phyloP scores from a whole-genome alignment of 1,140 invertebrate species.

The Leptonema lineaticorne region DNA sequence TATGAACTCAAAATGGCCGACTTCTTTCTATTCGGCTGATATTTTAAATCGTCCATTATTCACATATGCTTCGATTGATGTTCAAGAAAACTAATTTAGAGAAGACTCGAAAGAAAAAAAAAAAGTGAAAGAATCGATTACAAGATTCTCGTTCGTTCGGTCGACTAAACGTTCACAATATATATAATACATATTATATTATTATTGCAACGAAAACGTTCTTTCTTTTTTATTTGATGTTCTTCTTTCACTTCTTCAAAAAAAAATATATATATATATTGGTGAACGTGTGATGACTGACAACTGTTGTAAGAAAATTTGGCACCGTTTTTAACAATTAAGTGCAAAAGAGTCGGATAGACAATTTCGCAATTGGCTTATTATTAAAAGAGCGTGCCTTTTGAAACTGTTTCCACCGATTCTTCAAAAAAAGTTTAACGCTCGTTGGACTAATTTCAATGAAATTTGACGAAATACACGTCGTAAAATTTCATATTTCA shows the following conservation, averaged over 20 bases:
- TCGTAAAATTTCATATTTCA: too few relatives aligned
- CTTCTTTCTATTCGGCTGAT: background rate
- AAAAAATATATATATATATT: too few relatives aligned
- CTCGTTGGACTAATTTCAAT: background rate
- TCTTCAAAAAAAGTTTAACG: conserved; percentile 4
- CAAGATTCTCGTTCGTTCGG: background rate
- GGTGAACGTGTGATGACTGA: conserved; percentile 2
- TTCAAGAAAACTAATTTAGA: background rate
- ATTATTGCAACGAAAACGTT: conserved; percentile 7
- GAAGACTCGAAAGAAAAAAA: too few relatives aligned
- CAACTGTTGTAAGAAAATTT: conserved; percentile 18
- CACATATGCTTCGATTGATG: background rate
- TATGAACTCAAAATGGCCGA: background rate
- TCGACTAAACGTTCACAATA: too few relatives aligned
- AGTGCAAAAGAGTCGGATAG: too few relatives aligned
- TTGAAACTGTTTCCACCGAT: background rate
- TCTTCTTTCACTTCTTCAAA: too few relatives aligned
- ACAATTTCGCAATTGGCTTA: background rate
- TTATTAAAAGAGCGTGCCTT: background rate
- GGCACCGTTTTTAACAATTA: conserved; percentile 16
- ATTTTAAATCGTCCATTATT: background rate
- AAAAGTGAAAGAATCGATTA: conserved; percentile 8
- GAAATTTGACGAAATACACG: background rate
- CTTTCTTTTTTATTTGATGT: background rate
- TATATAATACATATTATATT: background rate